Evolutionary conservation across 2,113 vertebrate genomes (phyloP), one percentile per base, ranked within the genome.

Genomic region (Oryzias javanicus): DNA sequence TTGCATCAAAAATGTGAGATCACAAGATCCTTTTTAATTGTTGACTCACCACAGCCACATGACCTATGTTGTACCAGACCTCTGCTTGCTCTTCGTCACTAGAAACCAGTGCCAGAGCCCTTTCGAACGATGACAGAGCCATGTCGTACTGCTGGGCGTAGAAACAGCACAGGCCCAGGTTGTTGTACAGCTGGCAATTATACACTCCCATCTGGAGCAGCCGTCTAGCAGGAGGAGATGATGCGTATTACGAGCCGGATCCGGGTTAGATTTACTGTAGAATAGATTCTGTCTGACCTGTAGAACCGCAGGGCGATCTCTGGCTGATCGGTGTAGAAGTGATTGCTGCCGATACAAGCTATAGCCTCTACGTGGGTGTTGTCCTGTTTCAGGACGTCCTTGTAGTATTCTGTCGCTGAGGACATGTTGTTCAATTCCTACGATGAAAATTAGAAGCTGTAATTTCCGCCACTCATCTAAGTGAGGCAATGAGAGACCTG

Each of bases 141-240:
- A 98, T 96, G 74, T 99, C 97, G 13, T 98, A 98, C 81, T 99
- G 97, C 91, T 99, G 97, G 45, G 96, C 97, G 18, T 95, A 98
- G 87, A 98, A 98, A 90, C 97, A 99, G 76, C 96, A 98, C 69
- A 99, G 91, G 16, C 96, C 97, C 86, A 99, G 90, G 82, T 98
- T 99, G 91, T 98, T 99, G 70, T 96, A 97, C 63, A 99, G 94
- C 58, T 97, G 95, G 84, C 95, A 96, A 86, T 96, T 98, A 76
- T 98, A 97, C 59, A 99, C 94, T 20, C 97, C 97, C 96, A 98
- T 98, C 90, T 98, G 96, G 69, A 98, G 91, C 42, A 98, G 91
- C 15, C 96, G 95, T 67, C 97, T 99, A 75, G 40, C 15, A 73
- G 19, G 49, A 5, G 20, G 25, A 62, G n/a, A 76, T 47, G n/a